phyloP scores from a whole-genome alignment of 2,113 vertebrate species.

The Zootoca vivipara region DNA sequence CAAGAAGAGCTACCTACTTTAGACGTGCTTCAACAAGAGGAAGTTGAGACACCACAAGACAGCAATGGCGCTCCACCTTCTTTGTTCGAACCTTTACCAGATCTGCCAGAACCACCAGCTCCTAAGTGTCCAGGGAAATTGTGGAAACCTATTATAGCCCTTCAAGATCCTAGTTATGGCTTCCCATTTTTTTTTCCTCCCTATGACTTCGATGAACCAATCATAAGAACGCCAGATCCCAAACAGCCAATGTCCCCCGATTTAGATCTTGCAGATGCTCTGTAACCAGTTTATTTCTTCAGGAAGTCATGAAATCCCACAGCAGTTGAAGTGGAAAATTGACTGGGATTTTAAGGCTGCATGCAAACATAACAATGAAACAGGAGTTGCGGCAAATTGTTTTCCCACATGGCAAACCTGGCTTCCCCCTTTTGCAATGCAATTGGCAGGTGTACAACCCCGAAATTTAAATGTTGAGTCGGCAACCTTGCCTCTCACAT shows the following conservation, averaged over 20 bases:
- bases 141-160: conserved; percentile 77
- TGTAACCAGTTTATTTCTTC: conserved; percentile 43
- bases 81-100: conserved; percentile 60
- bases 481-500: background rate
- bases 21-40: background rate
- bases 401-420: background rate
- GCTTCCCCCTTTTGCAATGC: background rate
- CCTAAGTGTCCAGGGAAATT: conserved; percentile 86
- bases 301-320: background rate
- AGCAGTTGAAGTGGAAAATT: background rate
- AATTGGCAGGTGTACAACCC: background rate
- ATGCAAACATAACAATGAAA: background rate
- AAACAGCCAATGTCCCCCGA: background rate
- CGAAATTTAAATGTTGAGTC: background rate
- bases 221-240: background rate
- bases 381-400: background rate
- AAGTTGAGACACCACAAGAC: background rate
- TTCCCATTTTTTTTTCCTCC: conserved; percentile 48
- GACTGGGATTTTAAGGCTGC: background rate
- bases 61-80: conserved; percentile 23
- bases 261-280: conserved; percentile 61
- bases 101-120: conserved; percentile 46
- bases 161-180: background rate
- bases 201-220: background rate
- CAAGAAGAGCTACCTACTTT: background rate